Percentiles rank a stretch among this genome's conserved stretches.
Conservation (phyloP, 2,797 vertebrate genomes). For the Epinephelus awoara region DNA sequence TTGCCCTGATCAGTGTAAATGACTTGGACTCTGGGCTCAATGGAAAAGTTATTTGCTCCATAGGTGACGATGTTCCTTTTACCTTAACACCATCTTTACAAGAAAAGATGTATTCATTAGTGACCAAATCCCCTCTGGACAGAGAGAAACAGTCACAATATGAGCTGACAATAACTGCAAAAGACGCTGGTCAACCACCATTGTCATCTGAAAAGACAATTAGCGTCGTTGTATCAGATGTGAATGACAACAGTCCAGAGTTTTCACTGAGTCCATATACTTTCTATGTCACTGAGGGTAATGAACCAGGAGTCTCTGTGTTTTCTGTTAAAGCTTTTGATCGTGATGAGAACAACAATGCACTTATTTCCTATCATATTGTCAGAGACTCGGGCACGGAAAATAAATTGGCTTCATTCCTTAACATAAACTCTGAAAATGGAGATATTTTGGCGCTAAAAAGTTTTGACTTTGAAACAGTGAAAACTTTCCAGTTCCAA, state of each 20-base stretch:
- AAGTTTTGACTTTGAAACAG: slow-evolving; percentile 26
- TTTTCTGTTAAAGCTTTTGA: slow-evolving; percentile 72
- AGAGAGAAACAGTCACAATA: slow-evolving; percentile 75
- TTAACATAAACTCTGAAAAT: slow-evolving; percentile 57
- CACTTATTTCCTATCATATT: slow-evolving; percentile 65
- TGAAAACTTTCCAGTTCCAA: slow-evolving; percentile 70
- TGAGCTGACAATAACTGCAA: slow-evolving; percentile 66
- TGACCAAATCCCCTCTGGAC: slow-evolving; percentile 71
- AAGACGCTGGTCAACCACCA: slow-evolving; percentile 72
- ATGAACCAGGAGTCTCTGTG: slow-evolving; percentile 64
- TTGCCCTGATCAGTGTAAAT: slow-evolving; percentile 86
- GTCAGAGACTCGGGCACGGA: slow-evolving; percentile 24
- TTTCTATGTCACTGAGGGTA: slow-evolving; percentile 75
- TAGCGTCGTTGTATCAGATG: slow-evolving; percentile 58
- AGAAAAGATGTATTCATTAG: slow-evolving; percentile 79
- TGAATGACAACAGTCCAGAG: slow-evolving; percentile 68
- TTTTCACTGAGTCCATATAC: slow-evolving; percentile 68
- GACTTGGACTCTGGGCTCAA: slow-evolving; percentile 85
- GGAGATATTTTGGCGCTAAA: slow-evolving; percentile 17
- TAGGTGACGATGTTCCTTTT: slow-evolving; percentile 75
- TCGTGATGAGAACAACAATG: slow-evolving; percentile 70
- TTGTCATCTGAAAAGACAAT: slow-evolving; percentile 73
- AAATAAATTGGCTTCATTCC: slow-evolving; percentile 52
- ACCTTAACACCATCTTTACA: slow-evolving; percentile 69
- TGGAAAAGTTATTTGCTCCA: slow-evolving; percentile 76